Conservation (phyloP, 1,140 invertebrate genomes). For the Arion vulgaris region DNA sequence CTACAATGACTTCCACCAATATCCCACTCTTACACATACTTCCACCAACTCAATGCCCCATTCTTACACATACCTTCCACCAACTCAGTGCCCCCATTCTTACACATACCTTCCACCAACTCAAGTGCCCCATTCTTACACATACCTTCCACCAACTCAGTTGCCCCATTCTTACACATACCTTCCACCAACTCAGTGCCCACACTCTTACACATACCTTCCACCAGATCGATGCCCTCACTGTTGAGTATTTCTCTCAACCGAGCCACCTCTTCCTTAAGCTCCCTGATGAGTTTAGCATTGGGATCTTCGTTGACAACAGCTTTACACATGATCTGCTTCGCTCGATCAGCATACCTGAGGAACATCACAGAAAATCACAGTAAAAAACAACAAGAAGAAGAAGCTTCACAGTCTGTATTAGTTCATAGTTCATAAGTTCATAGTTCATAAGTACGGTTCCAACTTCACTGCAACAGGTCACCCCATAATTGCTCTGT, state of each 20-base stretch:
- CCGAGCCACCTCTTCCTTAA: constrained; percentile 98
- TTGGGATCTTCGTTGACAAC: constrained; percentile 99
- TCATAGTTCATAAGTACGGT: too few relatives aligned
- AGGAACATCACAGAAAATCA: not conserved
- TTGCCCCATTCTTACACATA: not conserved
- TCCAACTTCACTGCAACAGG: too few relatives aligned
- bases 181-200: not conserved
- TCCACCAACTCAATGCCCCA: not conserved
- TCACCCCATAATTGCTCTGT: too few relatives aligned
- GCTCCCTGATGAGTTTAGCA: constrained; percentile 97
- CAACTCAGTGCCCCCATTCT: not conserved
- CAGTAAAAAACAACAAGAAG: too few relatives aligned
- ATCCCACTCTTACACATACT: not conserved
- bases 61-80: not conserved
- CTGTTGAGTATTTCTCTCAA: constrained; percentile 92
- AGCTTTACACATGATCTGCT: constrained; percentile 99
- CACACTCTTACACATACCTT: constrained; percentile 52
- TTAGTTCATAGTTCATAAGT: too few relatives aligned
- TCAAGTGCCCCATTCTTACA: not conserved
- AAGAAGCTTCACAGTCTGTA: too few relatives aligned
- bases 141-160: not conserved
- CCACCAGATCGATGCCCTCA: constrained; percentile 93
- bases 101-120: not conserved
- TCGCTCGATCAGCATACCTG: constrained; percentile 98
- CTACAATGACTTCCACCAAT: not conserved